A percentile compares a stretch with the other conserved stretches of the same genome.
These are phyloP conservation scores for Sesamia inferens DNA, from an alignment of 2,888 invertebrate species.

Conservation along the genomic window DNA sequence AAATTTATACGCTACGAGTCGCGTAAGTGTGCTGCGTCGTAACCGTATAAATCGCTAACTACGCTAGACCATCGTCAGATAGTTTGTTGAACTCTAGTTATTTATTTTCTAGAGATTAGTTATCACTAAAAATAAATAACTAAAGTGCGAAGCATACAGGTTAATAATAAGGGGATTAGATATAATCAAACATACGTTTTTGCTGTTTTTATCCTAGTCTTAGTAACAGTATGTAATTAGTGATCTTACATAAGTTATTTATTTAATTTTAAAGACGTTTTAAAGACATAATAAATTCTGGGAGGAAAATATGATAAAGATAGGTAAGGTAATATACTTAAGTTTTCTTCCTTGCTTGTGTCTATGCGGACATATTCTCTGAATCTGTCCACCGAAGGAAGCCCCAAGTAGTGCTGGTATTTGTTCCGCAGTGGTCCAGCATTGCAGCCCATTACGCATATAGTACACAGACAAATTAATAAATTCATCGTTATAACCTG, in stretches of 20 bases:
- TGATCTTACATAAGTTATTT: background rate
- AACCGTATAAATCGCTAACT: background rate
- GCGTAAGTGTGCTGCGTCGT: conserved; percentile 10
- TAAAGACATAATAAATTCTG: no score
- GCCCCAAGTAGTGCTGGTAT: conserved; percentile 58
- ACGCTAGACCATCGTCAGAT: no score
- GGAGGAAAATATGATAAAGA: background rate
- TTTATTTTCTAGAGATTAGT: background rate
- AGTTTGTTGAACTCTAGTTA: no score
- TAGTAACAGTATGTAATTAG: background rate
- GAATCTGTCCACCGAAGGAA: conserved; percentile 71
- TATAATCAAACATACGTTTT: background rate
- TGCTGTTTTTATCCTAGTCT: background rate
- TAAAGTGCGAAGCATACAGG: no score
- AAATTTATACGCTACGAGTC: background rate
- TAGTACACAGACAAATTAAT: conserved; percentile 10
- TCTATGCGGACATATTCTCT: conserved; percentile 78
- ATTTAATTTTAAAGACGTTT: background rate
- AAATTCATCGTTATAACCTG: conserved; percentile 22
- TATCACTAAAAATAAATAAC: no score
- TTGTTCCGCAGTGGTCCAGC: conserved; percentile 9
- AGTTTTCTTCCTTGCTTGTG: conserved; percentile 63
- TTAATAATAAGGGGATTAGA: no score
- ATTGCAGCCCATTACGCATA: conserved; percentile 2
- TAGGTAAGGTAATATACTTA: conserved; percentile 8